phyloP scores from a whole-genome alignment of 35 echinoderm and acorn worm genomes.

The Lytechinus variegatus region DNA sequence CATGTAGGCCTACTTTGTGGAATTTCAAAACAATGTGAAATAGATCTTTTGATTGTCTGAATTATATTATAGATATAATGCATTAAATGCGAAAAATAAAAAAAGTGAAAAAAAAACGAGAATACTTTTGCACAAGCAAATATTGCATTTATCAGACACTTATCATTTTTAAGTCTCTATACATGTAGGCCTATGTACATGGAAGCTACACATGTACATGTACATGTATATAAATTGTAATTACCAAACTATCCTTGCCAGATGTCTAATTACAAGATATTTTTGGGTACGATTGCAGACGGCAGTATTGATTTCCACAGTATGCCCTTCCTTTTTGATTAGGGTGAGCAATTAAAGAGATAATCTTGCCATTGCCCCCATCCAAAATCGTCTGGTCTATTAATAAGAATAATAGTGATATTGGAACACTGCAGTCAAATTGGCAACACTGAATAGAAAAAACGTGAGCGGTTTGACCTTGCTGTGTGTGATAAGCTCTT shows the following conservation, averaged over 20 bases:
- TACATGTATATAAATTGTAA: neutral
- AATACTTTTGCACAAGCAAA: too few relatives aligned
- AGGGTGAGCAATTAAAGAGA: slow-evolving; percentile 1
- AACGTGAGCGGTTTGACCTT: neutral
- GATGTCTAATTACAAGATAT: neutral
- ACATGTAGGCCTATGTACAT: neutral
- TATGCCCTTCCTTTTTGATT: neutral
- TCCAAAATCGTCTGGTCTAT: neutral
- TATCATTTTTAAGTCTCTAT: too few relatives aligned
- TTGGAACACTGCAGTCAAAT: neutral
- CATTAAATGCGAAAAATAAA: neutral
- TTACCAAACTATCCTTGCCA: neutral
- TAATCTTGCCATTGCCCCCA: neutral
- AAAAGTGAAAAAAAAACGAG: too few relatives aligned
- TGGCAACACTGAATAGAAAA: neutral
- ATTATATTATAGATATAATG: too few relatives aligned
- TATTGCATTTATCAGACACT: too few relatives aligned
- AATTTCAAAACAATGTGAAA: neutral
- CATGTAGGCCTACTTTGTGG: too few relatives aligned
- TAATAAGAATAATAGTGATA: neutral
- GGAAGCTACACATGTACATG: neutral
- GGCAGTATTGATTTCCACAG: neutral
- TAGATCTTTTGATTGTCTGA: neutral
- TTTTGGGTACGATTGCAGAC: neutral
- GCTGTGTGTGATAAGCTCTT: neutral